Evolutionary conservation across 2,888 invertebrate species (phyloP), one percentile per base, ranked within the genome.

Genomic region (Troides helena): DNA sequence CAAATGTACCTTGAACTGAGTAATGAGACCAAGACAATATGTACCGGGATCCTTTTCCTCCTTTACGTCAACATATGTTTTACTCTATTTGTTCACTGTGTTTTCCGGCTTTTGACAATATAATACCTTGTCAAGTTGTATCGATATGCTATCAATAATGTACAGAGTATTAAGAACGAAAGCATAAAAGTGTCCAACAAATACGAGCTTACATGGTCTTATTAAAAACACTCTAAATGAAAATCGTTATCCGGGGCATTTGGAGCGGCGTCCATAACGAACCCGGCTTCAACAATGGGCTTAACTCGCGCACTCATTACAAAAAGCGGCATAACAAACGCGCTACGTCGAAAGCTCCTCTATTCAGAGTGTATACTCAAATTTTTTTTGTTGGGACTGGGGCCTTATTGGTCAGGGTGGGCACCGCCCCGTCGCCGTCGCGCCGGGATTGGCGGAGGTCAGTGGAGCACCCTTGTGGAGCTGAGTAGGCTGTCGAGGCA

Each of bases 261-360:
- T 86, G 83, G 86, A 89, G 88, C 91, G 88, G 89, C 88, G 87
- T 89, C 90, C 90, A 90, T 91, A 90, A 90, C 89, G 89, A 88
- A 88, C 89, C 86, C 85, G 85, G 87, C 86, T 82, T 92, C 91
- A 90, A 92, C 92, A 92, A 92, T 91, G 87, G 92, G 89, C 92
- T 92, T 92, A 92, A 88, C 89, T 90, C 90, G 87, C 89, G 87
- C 86, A 90, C 92, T 92, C 89, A 92, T 92, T 92, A 92, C 91
- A 92, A 92, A 89, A 92, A 91, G 90, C 91, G 89, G 90, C 90
- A 90, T 90, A 92, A 92, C 90, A 89, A 91, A 89, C 92, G 87
- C 85, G 88, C 88, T 85, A 83, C 89, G 87, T 90, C 86, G 88
- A 92, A 92, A 92, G 92, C 90, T 92, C 82, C 89, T 90, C 87